Conservation (phyloP, 2,113 vertebrate species). For the Eonycteris spelaea region DNA sequence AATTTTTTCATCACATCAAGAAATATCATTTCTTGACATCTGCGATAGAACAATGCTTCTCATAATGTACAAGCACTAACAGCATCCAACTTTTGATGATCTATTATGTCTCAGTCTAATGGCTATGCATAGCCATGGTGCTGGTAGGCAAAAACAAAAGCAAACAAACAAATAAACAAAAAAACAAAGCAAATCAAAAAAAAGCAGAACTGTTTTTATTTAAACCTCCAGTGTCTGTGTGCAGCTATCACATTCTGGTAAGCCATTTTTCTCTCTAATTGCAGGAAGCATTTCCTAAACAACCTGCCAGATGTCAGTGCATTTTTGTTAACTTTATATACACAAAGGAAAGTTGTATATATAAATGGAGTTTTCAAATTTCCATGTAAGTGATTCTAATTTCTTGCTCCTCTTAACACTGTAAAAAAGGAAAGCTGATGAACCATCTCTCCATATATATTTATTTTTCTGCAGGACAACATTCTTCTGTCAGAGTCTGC, state of each 20-base stretch:
- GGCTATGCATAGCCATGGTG: neutral
- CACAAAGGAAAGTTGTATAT: neutral
- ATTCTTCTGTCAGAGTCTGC: neutral
- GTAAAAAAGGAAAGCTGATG: neutral
- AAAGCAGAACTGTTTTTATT: neutral
- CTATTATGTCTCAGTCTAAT: neutral
- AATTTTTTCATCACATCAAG: neutral
- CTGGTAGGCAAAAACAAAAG: neutral
- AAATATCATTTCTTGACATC: neutral
- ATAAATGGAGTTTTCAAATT: neutral
- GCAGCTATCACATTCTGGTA: neutral
- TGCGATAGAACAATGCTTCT: neutral
- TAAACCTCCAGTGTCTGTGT: neutral
- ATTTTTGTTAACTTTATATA: conserved; percentile 36
- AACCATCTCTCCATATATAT: neutral
- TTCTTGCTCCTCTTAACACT: conserved; percentile 4
- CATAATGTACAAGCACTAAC: neutral
- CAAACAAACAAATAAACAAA: neutral
- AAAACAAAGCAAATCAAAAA: no score
- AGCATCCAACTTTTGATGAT: neutral
- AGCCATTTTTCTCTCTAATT: conserved; percentile 30
- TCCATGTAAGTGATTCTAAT: neutral
- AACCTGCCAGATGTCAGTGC: neutral
- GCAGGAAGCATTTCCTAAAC: neutral
- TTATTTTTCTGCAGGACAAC: neutral